phyloP scores from a whole-genome alignment of 2,113 vertebrate species.

The Laticauda colubrina region DNA sequence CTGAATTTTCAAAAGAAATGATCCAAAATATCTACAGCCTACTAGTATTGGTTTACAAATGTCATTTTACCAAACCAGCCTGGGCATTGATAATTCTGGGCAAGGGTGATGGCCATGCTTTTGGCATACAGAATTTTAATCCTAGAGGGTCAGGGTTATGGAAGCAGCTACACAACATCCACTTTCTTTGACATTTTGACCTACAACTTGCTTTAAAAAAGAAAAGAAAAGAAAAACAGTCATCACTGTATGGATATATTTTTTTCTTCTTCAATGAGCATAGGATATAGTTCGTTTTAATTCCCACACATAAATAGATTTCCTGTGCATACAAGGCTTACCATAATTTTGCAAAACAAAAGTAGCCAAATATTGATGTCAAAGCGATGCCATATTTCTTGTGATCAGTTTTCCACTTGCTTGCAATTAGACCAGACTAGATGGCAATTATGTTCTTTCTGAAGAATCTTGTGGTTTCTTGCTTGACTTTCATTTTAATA shows the following conservation, averaged over 20 bases:
- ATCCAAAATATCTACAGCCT: background rate
- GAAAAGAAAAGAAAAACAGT: background rate
- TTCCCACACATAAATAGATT: background rate
- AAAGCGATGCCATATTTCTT: constrained; percentile 27
- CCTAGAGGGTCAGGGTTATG: background rate
- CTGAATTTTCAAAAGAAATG: background rate
- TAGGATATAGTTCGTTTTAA: background rate
- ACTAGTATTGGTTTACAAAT: background rate
- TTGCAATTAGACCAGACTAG: constrained; percentile 19
- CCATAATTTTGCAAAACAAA: background rate
- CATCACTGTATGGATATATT: background rate
- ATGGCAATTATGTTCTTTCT: background rate
- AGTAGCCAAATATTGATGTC: constrained; percentile 13
- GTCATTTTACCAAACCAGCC: background rate
- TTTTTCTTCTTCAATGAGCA: background rate
- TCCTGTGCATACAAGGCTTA: background rate
- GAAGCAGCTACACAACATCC: background rate
- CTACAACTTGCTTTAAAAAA: background rate
- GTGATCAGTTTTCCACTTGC: constrained; percentile 12
- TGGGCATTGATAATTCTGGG: background rate
- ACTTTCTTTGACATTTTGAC: background rate
- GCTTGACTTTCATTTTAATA: constrained; percentile 8
- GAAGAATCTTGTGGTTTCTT: background rate
- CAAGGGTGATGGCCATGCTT: background rate
- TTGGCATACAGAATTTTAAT: background rate